Base-by-base conservation (phyloP, 2,888 invertebrate species). In the Phortica magna region DNA sequence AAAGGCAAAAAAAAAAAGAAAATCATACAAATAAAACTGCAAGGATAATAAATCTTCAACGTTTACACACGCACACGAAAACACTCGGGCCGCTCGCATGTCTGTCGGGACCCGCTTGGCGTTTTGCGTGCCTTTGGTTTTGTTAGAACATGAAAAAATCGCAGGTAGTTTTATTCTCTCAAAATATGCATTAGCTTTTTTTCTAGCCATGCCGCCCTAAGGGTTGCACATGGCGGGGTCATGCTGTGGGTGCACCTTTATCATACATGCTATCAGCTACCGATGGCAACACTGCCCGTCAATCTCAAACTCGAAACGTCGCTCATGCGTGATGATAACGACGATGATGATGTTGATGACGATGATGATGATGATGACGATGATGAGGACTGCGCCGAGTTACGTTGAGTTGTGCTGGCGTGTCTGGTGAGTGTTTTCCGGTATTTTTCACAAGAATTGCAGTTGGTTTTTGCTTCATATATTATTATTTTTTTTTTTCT, bases 41-140 rank as follows among this genome's bases (percentile, higher is more conserved):
- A 59, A n/a, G 59, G 17, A 59, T 59, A 88, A 85, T 88, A 87
- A 88, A 85, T 88, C 85, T 88, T 83, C n/a, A 65, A 65, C 61
- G 22, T 61, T 61, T 87, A 83, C 83, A 77, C 78, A 81, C 77
- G 80, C 82, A 72, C 80, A 83, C 81, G 73, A 53, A 65, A 10
- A 53, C 53, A 53, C 53, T 14, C 53, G 14, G 14, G 65, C n/a
- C 7, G 61, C 22, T 61, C 4, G 2, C 9, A 19, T 7, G 31
- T 31, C 31, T 31, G 22, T 22, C 19, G 61, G 61, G 22, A 61
- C 61, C 48, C 9, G 22, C n/a, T 17, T 61, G 61, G 61, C 17
- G 61, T 61, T 61, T 61, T 2, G 61, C 22, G 4, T 5, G 17
- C 10, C n/a, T 2, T 59, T 59, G 57, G 5, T 57, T 7, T 57